Percentiles rank a stretch among this genome's conserved stretches.
Evolutionary conservation across 2,797 vertebrate genomes (phyloP).

Genomic region (Spinus pinus): DNA sequence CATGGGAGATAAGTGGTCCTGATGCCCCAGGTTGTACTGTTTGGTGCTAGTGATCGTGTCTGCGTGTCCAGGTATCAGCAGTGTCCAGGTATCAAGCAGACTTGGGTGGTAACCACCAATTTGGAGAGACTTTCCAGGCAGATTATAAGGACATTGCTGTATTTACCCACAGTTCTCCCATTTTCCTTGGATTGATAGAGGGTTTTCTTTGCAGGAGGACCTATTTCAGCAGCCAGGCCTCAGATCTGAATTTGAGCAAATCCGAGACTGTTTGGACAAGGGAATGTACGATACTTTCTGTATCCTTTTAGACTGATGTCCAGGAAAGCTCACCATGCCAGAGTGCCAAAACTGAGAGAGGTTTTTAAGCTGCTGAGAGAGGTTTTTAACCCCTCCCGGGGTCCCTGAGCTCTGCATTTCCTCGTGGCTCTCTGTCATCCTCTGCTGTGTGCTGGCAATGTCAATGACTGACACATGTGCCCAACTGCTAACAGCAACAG

Average conservation of each 20-base stretch:
- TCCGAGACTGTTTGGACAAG: conserved; percentile 92
- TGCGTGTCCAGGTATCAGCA: neutral
- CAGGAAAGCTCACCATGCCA: neutral
- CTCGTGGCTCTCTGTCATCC: neutral
- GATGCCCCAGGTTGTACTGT: neutral
- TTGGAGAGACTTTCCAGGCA: neutral
- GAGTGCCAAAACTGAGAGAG: neutral
- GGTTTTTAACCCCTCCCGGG: neutral
- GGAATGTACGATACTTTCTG: conserved; percentile 87
- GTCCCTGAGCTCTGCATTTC: neutral
- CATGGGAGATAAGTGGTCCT: neutral
- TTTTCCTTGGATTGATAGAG: neutral
- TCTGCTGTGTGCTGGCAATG: fast-evolving
- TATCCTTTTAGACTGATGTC: conserved; percentile 83
- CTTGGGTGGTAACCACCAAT: neutral
- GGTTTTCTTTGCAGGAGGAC: conserved; percentile 85
- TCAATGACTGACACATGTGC: fast-evolving
- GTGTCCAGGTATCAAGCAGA: neutral
- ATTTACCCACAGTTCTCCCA: neutral
- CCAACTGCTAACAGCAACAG: neutral
- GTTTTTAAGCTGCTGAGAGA: neutral
- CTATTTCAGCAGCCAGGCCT: conserved; percentile 97
- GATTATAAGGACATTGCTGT: neutral
- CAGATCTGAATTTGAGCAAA: conserved; percentile 88
- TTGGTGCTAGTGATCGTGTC: neutral